Evolutionary conservation across 2,888 invertebrate genomes (phyloP).

Genomic region (Ischnus inquisitorius): DNA sequence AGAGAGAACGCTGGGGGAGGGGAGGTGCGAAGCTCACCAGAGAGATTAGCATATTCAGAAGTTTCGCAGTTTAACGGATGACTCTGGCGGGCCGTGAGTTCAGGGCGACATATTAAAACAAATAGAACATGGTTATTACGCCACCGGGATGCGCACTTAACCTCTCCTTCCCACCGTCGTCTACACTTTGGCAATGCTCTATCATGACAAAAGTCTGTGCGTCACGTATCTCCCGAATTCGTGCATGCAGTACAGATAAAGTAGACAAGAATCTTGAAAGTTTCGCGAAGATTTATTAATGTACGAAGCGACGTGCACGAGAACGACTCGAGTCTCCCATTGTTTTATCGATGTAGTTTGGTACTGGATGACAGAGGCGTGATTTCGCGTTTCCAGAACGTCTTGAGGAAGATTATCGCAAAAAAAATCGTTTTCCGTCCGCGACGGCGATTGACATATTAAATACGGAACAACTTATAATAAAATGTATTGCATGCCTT

Average conservation of each 20-base stretch:
- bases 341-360: too few species aligned
- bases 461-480: too few species aligned
- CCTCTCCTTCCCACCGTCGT: not conserved
- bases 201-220: not conserved
- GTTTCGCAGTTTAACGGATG: constrained; percentile 70
- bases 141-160: constrained; percentile 53
- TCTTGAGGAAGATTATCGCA: too few species aligned
- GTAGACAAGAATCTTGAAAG: not conserved
- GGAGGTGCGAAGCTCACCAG: constrained; percentile 25
- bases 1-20: constrained; percentile 9
- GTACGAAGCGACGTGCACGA: not conserved
- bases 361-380: too few species aligned
- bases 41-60: constrained; percentile 72
- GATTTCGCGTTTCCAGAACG: too few species aligned
- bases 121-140: constrained; percentile 60
- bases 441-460: too few species aligned
- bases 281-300: constrained; percentile 5
- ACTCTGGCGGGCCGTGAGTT: constrained; percentile 46
- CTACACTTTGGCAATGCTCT: not conserved
- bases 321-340: too few species aligned
- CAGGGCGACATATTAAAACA: constrained; percentile 67
- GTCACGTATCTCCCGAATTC: not conserved
- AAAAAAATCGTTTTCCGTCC: too few species aligned
- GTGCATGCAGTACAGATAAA: constrained; percentile 11
- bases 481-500: too few species aligned